Evolutionary conservation across 2,797 vertebrate genomes (phyloP).

Genomic region (Sebastes minor): DNA sequence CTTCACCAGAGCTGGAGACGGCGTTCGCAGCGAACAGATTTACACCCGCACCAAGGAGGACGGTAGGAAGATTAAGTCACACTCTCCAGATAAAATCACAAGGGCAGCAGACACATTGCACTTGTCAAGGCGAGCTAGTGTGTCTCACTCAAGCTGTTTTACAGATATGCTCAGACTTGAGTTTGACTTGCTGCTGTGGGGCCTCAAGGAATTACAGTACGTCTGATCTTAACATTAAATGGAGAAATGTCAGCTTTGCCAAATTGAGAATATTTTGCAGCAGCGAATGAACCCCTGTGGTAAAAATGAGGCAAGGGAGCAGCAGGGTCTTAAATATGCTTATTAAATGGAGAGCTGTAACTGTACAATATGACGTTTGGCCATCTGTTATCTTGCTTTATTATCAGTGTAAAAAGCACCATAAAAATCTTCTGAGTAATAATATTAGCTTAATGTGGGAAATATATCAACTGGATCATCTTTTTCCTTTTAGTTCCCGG

Average conservation of each 20-base stretch:
- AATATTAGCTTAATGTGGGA: slow-evolving; percentile 10
- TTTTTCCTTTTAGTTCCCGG: slow-evolving; percentile 88
- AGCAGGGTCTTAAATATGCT: slow-evolving; percentile 2
- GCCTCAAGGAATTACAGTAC: background rate
- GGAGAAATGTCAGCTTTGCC: background rate
- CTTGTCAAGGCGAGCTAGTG: background rate
- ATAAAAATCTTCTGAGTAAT: background rate
- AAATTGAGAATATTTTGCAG: background rate
- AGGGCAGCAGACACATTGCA: background rate
- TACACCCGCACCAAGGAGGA: slow-evolving; percentile 97
- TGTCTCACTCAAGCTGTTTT: background rate
- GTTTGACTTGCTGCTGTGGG: background rate
- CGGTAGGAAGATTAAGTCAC: slow-evolving; percentile 75
- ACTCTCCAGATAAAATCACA: background rate
- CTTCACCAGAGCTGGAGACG: slow-evolving; percentile 95
- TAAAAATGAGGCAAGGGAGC: slow-evolving; percentile 8
- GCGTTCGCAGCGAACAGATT: slow-evolving; percentile 94
- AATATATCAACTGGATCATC: slow-evolving; percentile 11
- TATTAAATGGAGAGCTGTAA: slow-evolving; percentile 13
- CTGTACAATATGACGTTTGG: background rate
- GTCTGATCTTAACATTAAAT: slow-evolving; percentile 13
- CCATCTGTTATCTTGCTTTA: slow-evolving; percentile 21
- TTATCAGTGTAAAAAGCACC: slow-evolving; percentile 14
- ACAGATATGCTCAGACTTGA: background rate
- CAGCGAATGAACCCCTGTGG: background rate